A percentile compares a stretch with the other conserved stretches of the same genome.
Evolutionary conservation across 2,888 invertebrate species (phyloP).

Genomic region (Serripes groenlandicus): DNA sequence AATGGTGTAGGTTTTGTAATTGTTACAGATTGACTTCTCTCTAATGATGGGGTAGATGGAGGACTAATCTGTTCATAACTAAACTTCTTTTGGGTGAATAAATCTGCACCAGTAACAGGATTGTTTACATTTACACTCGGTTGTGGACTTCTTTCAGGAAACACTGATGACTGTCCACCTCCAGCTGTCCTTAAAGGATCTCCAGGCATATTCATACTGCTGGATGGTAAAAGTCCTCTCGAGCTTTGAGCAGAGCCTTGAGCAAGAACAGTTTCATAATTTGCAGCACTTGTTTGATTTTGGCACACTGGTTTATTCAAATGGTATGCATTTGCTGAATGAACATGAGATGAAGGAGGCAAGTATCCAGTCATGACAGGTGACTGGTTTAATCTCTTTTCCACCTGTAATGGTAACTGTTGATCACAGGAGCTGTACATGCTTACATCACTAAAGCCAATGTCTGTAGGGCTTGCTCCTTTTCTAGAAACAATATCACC

Average conservation of each 20-base stretch:
- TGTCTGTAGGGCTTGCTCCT: neutral
- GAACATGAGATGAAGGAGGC: neutral
- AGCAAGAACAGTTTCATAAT: neutral
- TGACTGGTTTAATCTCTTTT: neutral
- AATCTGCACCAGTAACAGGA: neutral
- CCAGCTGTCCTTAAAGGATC: neutral
- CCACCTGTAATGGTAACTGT: neutral
- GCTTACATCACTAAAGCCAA: neutral
- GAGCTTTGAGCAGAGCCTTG: neutral
- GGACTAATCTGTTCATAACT: conserved; percentile 62
- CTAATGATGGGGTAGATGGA: conserved; percentile 46
- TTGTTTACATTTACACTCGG: neutral
- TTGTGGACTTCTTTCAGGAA: neutral
- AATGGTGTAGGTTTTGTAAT: conserved; percentile 13
- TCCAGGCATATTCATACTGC: neutral
- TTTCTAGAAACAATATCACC: neutral
- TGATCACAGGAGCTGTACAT: conserved; percentile 5
- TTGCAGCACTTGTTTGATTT: neutral
- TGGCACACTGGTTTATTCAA: conserved; percentile 11
- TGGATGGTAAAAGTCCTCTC: neutral
- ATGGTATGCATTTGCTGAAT: conserved; percentile 2
- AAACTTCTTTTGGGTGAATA: conserved; percentile 32
- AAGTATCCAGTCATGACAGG: neutral
- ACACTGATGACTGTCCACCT: neutral
- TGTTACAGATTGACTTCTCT: neutral